A percentile compares a stretch with the other conserved stretches of the same genome.
phyloP scores from a whole-genome alignment of 2,113 vertebrate species.

The Glaucidium brasilianum region DNA sequence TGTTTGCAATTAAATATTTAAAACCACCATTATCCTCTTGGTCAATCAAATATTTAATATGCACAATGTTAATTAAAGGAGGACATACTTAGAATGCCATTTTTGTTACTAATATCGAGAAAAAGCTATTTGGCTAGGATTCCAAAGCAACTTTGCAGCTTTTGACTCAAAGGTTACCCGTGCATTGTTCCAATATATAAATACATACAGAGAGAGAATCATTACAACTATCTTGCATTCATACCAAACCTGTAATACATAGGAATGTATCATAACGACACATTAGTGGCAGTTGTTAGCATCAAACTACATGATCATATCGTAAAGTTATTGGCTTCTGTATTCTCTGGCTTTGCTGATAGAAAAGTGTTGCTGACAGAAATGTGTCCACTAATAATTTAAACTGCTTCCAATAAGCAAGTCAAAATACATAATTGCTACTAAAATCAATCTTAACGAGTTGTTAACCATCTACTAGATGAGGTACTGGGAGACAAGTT shows the following conservation, averaged over 20 bases:
- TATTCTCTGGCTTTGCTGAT: neutral
- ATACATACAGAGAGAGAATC: neutral
- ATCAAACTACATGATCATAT: neutral
- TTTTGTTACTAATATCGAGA: neutral
- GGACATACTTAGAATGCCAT: neutral
- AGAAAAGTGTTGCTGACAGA: neutral
- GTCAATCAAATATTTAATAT: neutral
- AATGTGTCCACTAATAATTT: neutral
- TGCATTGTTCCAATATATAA: neutral
- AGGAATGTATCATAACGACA: neutral
- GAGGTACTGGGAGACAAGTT: neutral
- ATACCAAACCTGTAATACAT: neutral
- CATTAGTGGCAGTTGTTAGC: too few species aligned
- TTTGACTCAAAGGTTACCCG: neutral
- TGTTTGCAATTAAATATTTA: neutral
- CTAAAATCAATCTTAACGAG: neutral
- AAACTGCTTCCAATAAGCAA: neutral
- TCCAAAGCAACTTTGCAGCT: neutral
- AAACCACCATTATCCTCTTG: neutral
- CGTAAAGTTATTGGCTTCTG: neutral
- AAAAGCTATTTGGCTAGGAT: neutral
- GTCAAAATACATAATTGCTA: neutral
- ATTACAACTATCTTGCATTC: neutral
- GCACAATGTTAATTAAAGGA: neutral
- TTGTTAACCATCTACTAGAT: neutral